Evolutionary conservation across 2,888 invertebrate genomes (phyloP).

Genomic region (Sabatieria punctata): DNA sequence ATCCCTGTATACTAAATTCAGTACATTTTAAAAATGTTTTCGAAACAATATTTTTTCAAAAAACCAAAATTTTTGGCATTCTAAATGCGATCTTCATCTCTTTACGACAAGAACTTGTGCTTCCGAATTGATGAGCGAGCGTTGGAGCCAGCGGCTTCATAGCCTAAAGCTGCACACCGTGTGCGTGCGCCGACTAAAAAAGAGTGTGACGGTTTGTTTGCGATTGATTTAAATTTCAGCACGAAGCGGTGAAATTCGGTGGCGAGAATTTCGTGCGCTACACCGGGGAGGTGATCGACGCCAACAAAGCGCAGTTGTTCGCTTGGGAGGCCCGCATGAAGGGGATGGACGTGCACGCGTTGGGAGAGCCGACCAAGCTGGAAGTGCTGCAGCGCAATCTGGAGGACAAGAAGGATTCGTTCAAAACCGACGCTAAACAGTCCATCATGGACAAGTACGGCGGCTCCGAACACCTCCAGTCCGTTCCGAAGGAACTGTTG

Average conservation of each 20-base stretch:
- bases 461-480: conserved; percentile 73
- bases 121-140: too few relatives aligned
- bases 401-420: conserved; percentile 67
- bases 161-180: too few relatives aligned
- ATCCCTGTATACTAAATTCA: too few relatives aligned
- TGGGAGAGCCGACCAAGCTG: conserved; percentile 93
- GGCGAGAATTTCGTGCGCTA: conserved; percentile 72
- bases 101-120: too few relatives aligned
- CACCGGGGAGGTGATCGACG: not conserved
- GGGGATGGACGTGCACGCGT: conserved; percentile 78
- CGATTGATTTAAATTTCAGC: too few relatives aligned
- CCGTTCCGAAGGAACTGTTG: conserved; percentile 67
- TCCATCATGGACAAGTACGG: conserved; percentile 81
- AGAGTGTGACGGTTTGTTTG: too few relatives aligned
- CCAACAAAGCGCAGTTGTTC: conserved; percentile 56
- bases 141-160: too few relatives aligned
- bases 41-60: too few relatives aligned
- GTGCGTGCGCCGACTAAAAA: too few relatives aligned
- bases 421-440: conserved; percentile 61
- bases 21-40: too few relatives aligned
- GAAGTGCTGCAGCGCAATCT: conserved; percentile 77
- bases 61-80: too few relatives aligned
- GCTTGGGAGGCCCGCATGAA: conserved; percentile 23
- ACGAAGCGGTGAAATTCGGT: conserved; percentile 48
- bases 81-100: too few relatives aligned